Evolutionary conservation across 2,888 invertebrate species (phyloP).

Genomic region (Deilephila porcellus): DNA sequence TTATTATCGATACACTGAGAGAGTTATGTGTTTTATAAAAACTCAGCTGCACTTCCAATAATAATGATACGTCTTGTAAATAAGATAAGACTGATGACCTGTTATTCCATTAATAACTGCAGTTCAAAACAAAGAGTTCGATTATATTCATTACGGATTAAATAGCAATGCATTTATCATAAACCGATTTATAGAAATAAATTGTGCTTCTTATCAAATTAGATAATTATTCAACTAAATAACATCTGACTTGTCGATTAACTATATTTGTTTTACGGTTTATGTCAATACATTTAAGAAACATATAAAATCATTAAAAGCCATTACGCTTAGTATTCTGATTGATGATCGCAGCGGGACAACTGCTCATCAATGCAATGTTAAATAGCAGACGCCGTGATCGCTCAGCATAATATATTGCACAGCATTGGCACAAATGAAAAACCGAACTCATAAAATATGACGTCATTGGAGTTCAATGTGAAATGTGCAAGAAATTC

Average conservation of each 20-base stretch:
- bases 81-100: neutral
- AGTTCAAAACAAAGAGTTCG: neutral
- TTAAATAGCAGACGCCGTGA: neutral
- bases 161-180: neutral
- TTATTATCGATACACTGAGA: neutral
- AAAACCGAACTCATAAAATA: slow-evolving; percentile 1
- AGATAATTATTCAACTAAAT: too few species aligned
- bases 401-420: neutral
- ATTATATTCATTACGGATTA: neutral
- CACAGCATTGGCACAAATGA: slow-evolving; percentile 1
- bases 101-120: neutral
- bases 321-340: neutral
- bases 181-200: too few species aligned
- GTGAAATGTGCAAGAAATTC: slow-evolving; percentile 18
- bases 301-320: neutral
- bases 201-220: too few species aligned
- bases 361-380: neutral
- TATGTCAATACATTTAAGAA: neutral
- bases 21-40: neutral
- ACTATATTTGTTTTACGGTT: too few species aligned
- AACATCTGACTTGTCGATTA: too few species aligned
- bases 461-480: slow-evolving; percentile 16
- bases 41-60: neutral
- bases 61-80: neutral
- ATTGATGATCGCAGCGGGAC: neutral